phyloP scores from a whole-genome alignment of 2,888 invertebrate genomes.

The Lottia gigantea region DNA sequence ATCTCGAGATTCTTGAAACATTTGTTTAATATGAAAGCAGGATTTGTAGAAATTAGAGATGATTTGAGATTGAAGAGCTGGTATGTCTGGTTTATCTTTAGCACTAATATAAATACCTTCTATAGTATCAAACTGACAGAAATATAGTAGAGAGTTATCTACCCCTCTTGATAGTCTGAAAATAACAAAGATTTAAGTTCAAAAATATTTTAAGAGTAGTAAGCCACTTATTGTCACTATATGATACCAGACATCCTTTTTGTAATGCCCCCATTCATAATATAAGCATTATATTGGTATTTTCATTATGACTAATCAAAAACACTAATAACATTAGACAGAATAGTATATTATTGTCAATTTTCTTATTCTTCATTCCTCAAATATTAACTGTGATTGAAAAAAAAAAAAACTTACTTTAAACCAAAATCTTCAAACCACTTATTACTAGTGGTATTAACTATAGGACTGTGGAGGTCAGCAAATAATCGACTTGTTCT shows the following conservation, averaged over 20 bases:
- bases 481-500: slow-evolving; percentile 37
- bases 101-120: slow-evolving; percentile 80
- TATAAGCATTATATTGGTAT: too few species aligned
- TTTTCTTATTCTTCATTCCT: too few species aligned
- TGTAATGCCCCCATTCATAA: too few species aligned
- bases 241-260: too few species aligned
- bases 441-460: slow-evolving; percentile 20
- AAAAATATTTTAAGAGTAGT: too few species aligned
- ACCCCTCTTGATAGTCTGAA: slow-evolving; percentile 74
- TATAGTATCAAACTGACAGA: slow-evolving; percentile 78
- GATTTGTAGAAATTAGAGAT: slow-evolving; percentile 78
- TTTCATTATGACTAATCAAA: too few species aligned
- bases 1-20: slow-evolving; percentile 78
- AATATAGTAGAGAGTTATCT: slow-evolving; percentile 82
- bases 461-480: slow-evolving; percentile 30
- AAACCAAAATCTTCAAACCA: not conserved
- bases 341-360: too few species aligned
- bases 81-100: not conserved
- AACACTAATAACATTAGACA: too few species aligned
- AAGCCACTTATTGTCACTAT: too few species aligned
- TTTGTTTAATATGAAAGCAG: slow-evolving; percentile 79
- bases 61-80: slow-evolving; percentile 65
- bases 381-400: too few species aligned
- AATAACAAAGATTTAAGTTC: too few species aligned
- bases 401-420: not conserved